Evolutionary conservation across 2,888 invertebrate species (phyloP).

Genomic region (Labia minor): DNA sequence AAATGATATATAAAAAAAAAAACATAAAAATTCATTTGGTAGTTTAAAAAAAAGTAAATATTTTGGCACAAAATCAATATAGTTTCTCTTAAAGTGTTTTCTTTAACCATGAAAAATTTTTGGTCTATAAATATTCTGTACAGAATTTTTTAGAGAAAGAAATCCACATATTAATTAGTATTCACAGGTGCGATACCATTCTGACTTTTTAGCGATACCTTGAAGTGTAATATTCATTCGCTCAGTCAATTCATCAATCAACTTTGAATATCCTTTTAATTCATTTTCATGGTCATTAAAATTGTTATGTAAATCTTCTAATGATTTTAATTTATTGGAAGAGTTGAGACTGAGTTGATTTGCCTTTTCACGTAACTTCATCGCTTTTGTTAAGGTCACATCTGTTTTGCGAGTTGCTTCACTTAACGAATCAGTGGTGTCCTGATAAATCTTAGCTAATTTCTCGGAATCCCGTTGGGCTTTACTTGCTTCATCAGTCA

Average conservation of each 20-base stretch:
- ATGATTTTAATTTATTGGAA: conserved; percentile 57
- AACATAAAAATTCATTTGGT: too few relatives aligned
- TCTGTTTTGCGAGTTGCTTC: conserved; percentile 64
- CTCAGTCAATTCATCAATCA: conserved; percentile 49
- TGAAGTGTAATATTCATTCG: conserved; percentile 51
- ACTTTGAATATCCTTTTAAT: conserved; percentile 45
- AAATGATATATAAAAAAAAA: too few relatives aligned
- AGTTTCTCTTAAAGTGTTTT: too few relatives aligned
- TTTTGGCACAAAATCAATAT: too few relatives aligned
- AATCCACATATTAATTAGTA: conserved; percentile 25
- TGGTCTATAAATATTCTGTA: too few relatives aligned
- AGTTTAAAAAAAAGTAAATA: too few relatives aligned
- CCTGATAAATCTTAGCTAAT: conserved; percentile 57
- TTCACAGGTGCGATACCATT: conserved; percentile 50
- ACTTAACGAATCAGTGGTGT: conserved; percentile 59
- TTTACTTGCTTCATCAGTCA: conserved; percentile 57
- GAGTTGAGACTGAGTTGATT: conserved; percentile 72
- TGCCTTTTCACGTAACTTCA: conserved; percentile 64
- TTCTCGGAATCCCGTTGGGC: conserved; percentile 54
- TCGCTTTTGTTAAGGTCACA: conserved; percentile 66
- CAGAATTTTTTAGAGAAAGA: neutral
- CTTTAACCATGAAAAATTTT: too few relatives aligned
- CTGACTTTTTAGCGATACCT: conserved; percentile 49
- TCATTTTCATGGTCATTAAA: conserved; percentile 54
- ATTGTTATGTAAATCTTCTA: conserved; percentile 56